Percentiles rank a stretch among this genome's conserved stretches.
These are phyloP conservation scores for Plumapathes pennacea DNA, from an alignment of 92 coral and sea anemone species.

Conservation along the genomic window DNA sequence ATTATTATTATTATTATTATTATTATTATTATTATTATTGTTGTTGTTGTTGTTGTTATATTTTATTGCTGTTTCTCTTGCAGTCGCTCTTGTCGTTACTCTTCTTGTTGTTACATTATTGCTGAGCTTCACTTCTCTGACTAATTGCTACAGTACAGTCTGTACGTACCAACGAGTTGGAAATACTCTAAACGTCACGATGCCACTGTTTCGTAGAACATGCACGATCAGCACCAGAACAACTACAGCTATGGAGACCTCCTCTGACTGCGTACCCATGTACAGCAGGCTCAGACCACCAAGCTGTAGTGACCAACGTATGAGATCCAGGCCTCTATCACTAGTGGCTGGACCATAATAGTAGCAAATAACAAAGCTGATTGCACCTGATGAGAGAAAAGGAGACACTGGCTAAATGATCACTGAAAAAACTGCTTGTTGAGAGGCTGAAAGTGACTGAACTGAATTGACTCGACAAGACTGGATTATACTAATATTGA, in stretches of 20 bases:
- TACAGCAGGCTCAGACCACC: constrained; percentile 69
- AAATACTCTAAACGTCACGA: constrained; percentile 17
- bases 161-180: constrained; percentile 70
- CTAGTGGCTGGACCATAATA: constrained; percentile 92
- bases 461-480: too few relatives aligned
- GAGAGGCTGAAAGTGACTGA: too few relatives aligned
- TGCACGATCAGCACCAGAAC: constrained; percentile 44
- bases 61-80: too few relatives aligned
- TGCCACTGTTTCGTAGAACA: constrained; percentile 32
- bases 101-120: too few relatives aligned
- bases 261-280: constrained; percentile 78
- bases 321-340: constrained; percentile 86
- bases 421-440: too few relatives aligned
- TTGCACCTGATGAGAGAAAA: constrained; percentile 47
- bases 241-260: constrained; percentile 74
- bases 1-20: too few relatives aligned
- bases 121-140: neutral
- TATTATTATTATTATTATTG: too few relatives aligned
- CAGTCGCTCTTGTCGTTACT: too few relatives aligned
- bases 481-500: too few relatives aligned
- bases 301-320: constrained; percentile 81
- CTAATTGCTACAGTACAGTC: neutral
- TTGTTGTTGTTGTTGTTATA: too few relatives aligned
- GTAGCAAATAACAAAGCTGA: constrained; percentile 88
- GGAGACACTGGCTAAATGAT: too few relatives aligned